Conservation (phyloP, 2,888 invertebrate genomes). For the Blomia tropicalis region DNA sequence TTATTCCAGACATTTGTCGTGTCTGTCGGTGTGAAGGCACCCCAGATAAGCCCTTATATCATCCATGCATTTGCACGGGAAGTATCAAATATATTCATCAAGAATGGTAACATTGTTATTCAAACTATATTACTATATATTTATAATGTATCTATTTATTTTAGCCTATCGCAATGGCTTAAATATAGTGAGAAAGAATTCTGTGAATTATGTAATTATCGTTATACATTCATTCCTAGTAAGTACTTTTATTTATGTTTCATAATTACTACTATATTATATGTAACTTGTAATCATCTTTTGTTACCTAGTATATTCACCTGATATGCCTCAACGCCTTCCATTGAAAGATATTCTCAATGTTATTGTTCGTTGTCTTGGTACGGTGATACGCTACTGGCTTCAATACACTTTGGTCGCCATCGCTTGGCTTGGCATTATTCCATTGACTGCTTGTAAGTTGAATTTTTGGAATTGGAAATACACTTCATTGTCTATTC, state of each 20-base stretch:
- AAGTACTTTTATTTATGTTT: slow-evolving; percentile 31
- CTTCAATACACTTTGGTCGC: slow-evolving; percentile 91
- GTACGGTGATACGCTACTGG: slow-evolving; percentile 88
- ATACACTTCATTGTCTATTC: background rate
- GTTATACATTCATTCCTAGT: slow-evolving; percentile 91
- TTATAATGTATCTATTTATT: slow-evolving; percentile 8
- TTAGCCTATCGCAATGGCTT: slow-evolving; percentile 89
- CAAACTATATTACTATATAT: background rate
- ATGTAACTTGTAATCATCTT: background rate
- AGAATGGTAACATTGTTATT: slow-evolving; percentile 46
- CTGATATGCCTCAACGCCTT: slow-evolving; percentile 95
- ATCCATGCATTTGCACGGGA: slow-evolving; percentile 97
- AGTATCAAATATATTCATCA: slow-evolving; percentile 98
- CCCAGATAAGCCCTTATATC: slow-evolving; percentile 78
- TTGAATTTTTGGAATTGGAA: slow-evolving; percentile 22
- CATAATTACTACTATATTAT: background rate
- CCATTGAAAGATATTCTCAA: slow-evolving; percentile 81
- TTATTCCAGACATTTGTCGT: slow-evolving; percentile 67
- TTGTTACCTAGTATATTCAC: slow-evolving; percentile 59
- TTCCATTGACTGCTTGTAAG: slow-evolving; percentile 78
- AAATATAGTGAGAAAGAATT: slow-evolving; percentile 95
- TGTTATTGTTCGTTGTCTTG: slow-evolving; percentile 71
- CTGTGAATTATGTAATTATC: slow-evolving; percentile 91
- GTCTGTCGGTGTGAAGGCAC: slow-evolving; percentile 90
- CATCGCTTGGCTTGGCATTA: slow-evolving; percentile 89